Base-by-base conservation (phyloP, 1,140 invertebrate genomes). In the Leptonema lineaticorne region DNA sequence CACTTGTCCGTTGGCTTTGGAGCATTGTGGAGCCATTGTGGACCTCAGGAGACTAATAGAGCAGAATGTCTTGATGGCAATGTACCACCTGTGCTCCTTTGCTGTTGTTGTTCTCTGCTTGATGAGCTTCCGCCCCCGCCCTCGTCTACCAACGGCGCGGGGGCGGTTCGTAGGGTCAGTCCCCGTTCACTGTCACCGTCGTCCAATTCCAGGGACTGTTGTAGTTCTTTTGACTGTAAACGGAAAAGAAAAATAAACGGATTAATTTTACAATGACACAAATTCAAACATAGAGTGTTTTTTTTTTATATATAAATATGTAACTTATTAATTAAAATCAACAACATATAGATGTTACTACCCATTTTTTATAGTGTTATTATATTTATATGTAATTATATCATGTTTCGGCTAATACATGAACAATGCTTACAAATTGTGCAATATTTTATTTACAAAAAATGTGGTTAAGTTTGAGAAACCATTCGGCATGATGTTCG, bases 131-230 rank as follows among this genome's bases (percentile, higher is more conserved):
- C 63, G 63, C 45, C 63, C 63, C 63, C 62, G 46, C 46, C 27
- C 26, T 28, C 78, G 77, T 78, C 79, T 76, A 79, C 78, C 75
- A 77, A 75, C 62, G 79, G 76, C 76, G 78, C 78, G 76, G 78
- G 80, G 79, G 81, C 78, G 63, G 78, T 77, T 72, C 79, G 76
- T 70, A 63, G 63, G 79, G 81, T 82, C 81, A 82, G 78, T 82
- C 81, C 27, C 81, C 81, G 67, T 80, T 82, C 58, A 79, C 81
- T 0, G 81, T 80, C 75, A 82, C 81, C 63, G 79, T 80, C 69
- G 80, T 81, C 81, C 81, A 82, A 75, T 76, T 80, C 81, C 81
- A 82, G 46, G 80, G 80, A 72, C 79, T 79, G 48, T 75, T 79
- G 78, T 81, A 80, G 72, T 76, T 75, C 71, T 81, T 82, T 75